Evolutionary conservation across 2,888 invertebrate species (phyloP), one percentile per base, ranked within the genome.

Genomic region (Harpalus rubripes): DNA sequence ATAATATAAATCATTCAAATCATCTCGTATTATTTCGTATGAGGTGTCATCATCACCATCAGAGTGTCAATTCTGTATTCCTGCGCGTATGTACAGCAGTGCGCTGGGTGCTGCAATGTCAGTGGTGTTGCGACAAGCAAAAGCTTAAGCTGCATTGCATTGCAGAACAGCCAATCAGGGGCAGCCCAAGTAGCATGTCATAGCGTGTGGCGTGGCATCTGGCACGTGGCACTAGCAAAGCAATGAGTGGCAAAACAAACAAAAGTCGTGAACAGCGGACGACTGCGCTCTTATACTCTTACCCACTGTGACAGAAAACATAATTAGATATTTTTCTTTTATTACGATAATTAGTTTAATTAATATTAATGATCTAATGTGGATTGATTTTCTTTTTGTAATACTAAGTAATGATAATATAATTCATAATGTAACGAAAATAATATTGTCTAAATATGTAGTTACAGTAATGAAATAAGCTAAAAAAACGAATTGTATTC

Each of bases 101-200:
- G 76, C 74, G 61, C 22, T 61, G 76, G 83, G 83, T 83, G 83
- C 83, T 83, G 83, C 83, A 83, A 76, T 76, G 83, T 81, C 39
- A 68, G 39, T 52, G 82, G 82, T 68, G 68, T 52, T 58, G 72
- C 82, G 44, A 52, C 15, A 65, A 52, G 76, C 76, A 52, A 52
- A 72, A 44, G 44, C 39, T n/a, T 12, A 72, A 52, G 44, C 44
- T 52, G 44, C 72, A 76, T 16, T 44, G 56, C 52, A 76, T 16
- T 44, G 56, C 52, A 76, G 52, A 15, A 26, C 22, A 76, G 52
- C 52, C 44, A 52, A 52, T 52, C 44, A 52, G 44, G 44, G 44
- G 56, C 44, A 56, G 72, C 82, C 41, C 18, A 59, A 58, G 63
- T 41, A 78, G 58, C 58, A 26, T 44, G 72, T 32, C 68, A 41